phyloP scores from a whole-genome alignment of 2,113 vertebrate genomes.

The Hiodon alosoides region DNA sequence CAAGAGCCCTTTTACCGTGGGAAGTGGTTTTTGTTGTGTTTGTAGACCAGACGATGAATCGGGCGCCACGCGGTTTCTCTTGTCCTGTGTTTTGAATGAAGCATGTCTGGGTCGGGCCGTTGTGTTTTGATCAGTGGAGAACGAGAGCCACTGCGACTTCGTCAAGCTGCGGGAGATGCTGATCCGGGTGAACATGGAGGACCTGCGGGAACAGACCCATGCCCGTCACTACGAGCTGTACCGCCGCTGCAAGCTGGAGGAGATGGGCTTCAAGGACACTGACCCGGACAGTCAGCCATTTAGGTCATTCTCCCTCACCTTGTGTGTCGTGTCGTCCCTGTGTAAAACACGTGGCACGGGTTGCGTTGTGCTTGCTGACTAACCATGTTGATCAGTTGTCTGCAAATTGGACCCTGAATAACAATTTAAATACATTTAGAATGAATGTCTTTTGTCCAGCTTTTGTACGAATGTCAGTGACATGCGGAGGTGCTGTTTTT shows the following conservation, averaged over 20 bases:
- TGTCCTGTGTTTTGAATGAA: neutral
- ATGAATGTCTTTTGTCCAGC: neutral
- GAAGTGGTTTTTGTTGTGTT: neutral
- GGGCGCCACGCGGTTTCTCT: neutral
- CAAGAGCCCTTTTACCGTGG: too few species aligned
- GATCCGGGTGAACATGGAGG: constrained; percentile 96
- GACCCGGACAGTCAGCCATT: constrained; percentile 93
- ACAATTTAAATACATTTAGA: too few species aligned
- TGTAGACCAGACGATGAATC: neutral
- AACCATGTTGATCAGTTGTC: too few species aligned
- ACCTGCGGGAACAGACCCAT: constrained; percentile 94
- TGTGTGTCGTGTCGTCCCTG: too few species aligned
- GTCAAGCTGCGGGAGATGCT: constrained; percentile 94
- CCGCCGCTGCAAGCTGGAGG: constrained; percentile 89
- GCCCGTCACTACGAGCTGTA: constrained; percentile 94
- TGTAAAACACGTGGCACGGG: too few species aligned
- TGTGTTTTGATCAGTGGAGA: constrained; percentile 74
- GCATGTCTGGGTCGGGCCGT: neutral
- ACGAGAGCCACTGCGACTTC: constrained; percentile 94
- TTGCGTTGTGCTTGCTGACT: too few species aligned
- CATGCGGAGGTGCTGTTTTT: neutral
- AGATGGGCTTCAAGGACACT: constrained; percentile 97
- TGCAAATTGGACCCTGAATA: too few species aligned
- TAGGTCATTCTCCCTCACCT: constrained; percentile 78
- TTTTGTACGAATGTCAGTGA: too few species aligned